Percentiles rank a stretch among this genome's conserved stretches.
phyloP scores from a whole-genome alignment of 2,797 vertebrate genomes.

The Pantherophis alleghaniensis region DNA sequence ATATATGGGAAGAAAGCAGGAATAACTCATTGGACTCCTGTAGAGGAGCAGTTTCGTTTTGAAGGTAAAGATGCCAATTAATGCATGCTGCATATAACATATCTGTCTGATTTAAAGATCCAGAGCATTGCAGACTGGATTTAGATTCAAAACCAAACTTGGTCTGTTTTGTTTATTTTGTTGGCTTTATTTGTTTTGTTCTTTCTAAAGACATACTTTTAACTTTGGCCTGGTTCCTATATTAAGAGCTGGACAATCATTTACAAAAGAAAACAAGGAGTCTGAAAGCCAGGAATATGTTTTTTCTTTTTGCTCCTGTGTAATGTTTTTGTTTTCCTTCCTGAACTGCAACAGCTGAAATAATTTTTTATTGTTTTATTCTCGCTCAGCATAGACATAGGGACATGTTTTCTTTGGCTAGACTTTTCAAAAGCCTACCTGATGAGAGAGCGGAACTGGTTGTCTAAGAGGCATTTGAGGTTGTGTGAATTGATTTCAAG shows the following conservation, averaged over 20 bases:
- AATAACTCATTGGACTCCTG: not conserved
- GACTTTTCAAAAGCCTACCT: slow-evolving; percentile 53
- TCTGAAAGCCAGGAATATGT: slow-evolving; percentile 39
- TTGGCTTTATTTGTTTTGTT: not conserved
- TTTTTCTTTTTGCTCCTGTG: slow-evolving; percentile 53
- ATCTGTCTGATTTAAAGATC: not conserved
- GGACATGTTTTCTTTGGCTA: slow-evolving; percentile 63
- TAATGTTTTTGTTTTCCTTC: slow-evolving; percentile 67
- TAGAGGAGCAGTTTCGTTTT: not conserved
- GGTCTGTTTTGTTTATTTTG: not conserved
- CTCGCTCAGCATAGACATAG: slow-evolving; percentile 44
- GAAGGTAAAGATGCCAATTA: not conserved
- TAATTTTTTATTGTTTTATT: slow-evolving; percentile 70
- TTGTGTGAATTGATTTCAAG: slow-evolving; percentile 40
- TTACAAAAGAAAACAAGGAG: not conserved
- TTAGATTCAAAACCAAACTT: slow-evolving; percentile 2
- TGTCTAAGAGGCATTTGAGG: slow-evolving; percentile 50
- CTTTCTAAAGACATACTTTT: slow-evolving; percentile 1
- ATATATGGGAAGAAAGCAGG: not conserved
- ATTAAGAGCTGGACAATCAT: slow-evolving; percentile 32
- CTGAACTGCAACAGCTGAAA: slow-evolving; percentile 69
- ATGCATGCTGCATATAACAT: not conserved
- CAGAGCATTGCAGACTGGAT: not conserved
- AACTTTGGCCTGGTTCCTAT: slow-evolving; percentile 14
- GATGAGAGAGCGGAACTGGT: slow-evolving; percentile 38